phyloP scores from a whole-genome alignment of 2,888 invertebrate genomes.

The Scelioninae gen. 1 region DNA sequence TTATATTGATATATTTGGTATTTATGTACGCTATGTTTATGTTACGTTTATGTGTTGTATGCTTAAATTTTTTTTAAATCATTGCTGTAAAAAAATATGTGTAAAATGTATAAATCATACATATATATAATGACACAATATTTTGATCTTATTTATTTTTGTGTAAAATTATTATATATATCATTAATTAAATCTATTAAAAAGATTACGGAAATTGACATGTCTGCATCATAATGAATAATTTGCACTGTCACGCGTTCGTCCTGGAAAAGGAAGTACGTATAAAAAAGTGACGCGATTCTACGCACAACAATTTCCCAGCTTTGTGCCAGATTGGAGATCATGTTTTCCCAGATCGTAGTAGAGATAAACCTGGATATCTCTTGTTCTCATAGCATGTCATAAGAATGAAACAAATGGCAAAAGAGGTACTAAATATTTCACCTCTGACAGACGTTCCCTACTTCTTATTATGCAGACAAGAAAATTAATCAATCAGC shows the following conservation, averaged over 20 bases:
- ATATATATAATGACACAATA: no score
- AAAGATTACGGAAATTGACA: not conserved
- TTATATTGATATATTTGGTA: no score
- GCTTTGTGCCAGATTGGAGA: slow-evolving; percentile 65
- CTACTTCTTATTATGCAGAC: slow-evolving; percentile 52
- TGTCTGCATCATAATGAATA: slow-evolving; percentile 13
- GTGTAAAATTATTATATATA: no score
- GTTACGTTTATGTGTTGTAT: no score
- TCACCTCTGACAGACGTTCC: slow-evolving; percentile 63
- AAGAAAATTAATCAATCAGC: slow-evolving; percentile 59
- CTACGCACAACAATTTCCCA: slow-evolving; percentile 60
- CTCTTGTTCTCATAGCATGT: slow-evolving; percentile 61
- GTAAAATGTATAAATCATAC: no score
- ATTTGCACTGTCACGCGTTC: slow-evolving; percentile 24
- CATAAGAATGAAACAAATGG: slow-evolving; percentile 66
- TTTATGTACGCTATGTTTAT: no score
- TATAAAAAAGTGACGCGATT: slow-evolving; percentile 36
- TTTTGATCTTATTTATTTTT: no score
- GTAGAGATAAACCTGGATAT: slow-evolving; percentile 60
- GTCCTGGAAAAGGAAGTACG: slow-evolving; percentile 39
- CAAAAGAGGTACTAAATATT: slow-evolving; percentile 62
- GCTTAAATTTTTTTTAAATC: no score
- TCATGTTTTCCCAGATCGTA: slow-evolving; percentile 66
- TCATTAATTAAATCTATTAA: no score
- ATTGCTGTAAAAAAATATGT: no score